Evolutionary conservation across 2,113 vertebrate genomes (phyloP).

Genomic region (Pholis gunnellus): DNA sequence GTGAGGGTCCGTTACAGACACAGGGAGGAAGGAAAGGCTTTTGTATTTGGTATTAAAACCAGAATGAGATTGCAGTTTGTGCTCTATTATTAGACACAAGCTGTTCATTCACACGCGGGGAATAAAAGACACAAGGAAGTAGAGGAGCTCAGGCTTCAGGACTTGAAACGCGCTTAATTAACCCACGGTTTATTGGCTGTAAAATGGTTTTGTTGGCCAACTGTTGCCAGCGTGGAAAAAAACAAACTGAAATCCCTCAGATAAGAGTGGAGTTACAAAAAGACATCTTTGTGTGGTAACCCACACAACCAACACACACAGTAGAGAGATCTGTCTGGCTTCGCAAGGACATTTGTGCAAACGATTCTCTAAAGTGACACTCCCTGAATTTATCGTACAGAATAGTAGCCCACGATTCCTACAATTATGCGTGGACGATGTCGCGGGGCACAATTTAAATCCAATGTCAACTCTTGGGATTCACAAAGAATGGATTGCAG

Average conservation of each 20-base stretch:
- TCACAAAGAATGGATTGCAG: neutral
- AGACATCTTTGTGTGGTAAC: neutral
- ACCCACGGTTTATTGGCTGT: neutral
- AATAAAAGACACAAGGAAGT: constrained; percentile 15
- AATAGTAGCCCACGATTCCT: neutral
- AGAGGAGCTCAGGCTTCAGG: constrained; percentile 15
- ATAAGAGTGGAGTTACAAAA: neutral
- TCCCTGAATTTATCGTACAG: neutral
- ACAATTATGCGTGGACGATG: neutral
- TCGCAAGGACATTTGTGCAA: neutral
- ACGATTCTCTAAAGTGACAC: neutral
- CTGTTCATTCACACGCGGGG: neutral
- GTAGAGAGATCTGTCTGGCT: neutral
- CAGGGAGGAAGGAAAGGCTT: constrained; percentile 40
- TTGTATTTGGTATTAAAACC: constrained; percentile 49
- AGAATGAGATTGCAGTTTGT: constrained; percentile 26
- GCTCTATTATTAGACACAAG: constrained; percentile 54
- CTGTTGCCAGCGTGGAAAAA: neutral
- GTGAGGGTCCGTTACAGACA: constrained; percentile 32
- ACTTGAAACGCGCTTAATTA: constrained; percentile 30
- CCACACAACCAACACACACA: neutral
- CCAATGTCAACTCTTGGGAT: neutral
- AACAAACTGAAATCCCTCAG: neutral
- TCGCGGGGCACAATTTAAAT: neutral
- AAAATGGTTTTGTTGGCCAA: neutral